Evolutionary conservation across 30 jellyfish, hydroid and myxozoan species (phyloP).

Genomic region (Turritopsis rubra): DNA sequence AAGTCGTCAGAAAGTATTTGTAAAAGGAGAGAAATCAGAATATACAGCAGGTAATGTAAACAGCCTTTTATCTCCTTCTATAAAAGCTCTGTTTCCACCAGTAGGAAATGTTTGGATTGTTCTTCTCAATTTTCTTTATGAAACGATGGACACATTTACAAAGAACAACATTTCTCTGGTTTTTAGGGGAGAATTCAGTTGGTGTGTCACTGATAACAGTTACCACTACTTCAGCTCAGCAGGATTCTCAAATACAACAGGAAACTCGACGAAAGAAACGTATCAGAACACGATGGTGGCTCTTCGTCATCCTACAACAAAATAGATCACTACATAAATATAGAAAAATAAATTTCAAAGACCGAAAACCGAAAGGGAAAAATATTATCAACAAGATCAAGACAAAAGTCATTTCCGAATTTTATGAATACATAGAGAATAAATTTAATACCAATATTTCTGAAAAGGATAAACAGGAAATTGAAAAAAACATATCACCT

Average conservation of each 20-base stretch:
- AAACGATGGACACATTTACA: neutral
- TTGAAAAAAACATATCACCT: neutral
- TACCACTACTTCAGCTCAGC: neutral
- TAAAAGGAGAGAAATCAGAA: neutral
- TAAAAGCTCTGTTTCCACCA: neutral
- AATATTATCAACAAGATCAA: neutral
- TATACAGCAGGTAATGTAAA: neutral
- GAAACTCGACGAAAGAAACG: neutral
- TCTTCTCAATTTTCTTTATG: too few species aligned
- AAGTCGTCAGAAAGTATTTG: slow-evolving; percentile 9
- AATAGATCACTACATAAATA: neutral
- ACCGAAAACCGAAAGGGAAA: neutral
- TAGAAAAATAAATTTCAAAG: neutral
- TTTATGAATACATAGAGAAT: neutral
- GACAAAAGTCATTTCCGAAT: neutral
- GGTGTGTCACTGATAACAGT: neutral
- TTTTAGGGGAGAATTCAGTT: neutral
- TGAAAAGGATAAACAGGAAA: neutral
- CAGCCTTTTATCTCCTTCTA: neutral
- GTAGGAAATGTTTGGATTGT: too few species aligned
- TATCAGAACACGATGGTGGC: neutral
- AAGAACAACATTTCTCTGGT: neutral
- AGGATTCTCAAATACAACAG: neutral
- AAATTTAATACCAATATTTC: neutral
- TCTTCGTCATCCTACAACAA: neutral